Evolutionary conservation across 2,888 invertebrate species (phyloP), one percentile per base, ranked within the genome.

Genomic region (Mesoligia furuncula): DNA sequence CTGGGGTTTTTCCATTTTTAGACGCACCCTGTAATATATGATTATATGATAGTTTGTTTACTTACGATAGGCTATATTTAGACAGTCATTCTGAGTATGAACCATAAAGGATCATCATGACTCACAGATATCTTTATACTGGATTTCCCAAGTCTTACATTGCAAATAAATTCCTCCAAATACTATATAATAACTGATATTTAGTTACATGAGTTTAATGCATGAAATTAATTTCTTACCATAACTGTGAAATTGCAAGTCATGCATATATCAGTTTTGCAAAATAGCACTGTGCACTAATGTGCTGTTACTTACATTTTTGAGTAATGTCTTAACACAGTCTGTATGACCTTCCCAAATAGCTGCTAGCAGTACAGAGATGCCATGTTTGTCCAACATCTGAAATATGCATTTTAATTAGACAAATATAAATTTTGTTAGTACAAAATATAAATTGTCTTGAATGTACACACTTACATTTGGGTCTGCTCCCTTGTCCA

Each of bases 341-440:
- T 98, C 98, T 73, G 98, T 98, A 93, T 99, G 99, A 42, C 99
- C 99, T 96, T 99, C 99, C 99, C 99, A 99, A 91, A 99, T 99
- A 77, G 99, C 99, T 88, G 99, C 99, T 90, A 99, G 95, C 69
- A 99, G 96, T 54, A 99, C 98, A 83, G 99, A 99, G 89, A 99
- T 99, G 54, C 99, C 99, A 97, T 99, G 99, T 96, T 99, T 99
- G 94, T 99, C 99, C 92, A 98, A 97, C 89, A 98, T 98, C 99
- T 99, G 94, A 79, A 91, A 89, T 74, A n/a, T 77, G 61, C 20
- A 61, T 64, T 76, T 57, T 48, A 57, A 65, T 67, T 57, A 48
- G 15, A 73, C 15, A 78, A 48, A 68, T 66, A 57, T 45, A 45
- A 75, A 2, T 51, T 42, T 36, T 67, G 2, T 42, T n/a, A 6